Evolutionary conservation across 2,113 vertebrate genomes (phyloP), one percentile per base, ranked within the genome.

Genomic region (Pomatostomus ruficeps): DNA sequence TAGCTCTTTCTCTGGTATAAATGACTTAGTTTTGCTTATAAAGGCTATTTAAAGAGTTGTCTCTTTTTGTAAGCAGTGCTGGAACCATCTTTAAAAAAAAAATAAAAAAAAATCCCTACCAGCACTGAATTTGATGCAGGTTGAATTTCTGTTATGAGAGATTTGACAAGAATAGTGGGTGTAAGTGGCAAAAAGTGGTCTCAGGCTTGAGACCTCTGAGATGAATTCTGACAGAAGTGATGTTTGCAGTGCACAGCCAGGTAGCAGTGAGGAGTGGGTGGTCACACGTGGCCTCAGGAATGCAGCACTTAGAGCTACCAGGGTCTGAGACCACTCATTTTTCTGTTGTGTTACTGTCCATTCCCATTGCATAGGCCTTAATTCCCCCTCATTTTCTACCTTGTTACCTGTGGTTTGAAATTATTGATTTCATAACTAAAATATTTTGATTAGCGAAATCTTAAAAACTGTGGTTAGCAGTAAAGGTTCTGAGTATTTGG

Each of bases 21-120:
- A 80, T 84, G 49, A 49, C n/a, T 91, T 63, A 62, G 43, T 74
- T 95, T 68, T 96, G 33, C 81, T 95, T 93, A 43, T 91, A 75
- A 89, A 88, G 57, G 48, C 9, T 36, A 6, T 65, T 88, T 67
- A 77, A 33, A 48, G 16, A 59, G 10, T 67, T 49, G 25, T 12
- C 8, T 78, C 10, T 33, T 45, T 58, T 45, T 71, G 9, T 71
- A 40, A 54, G 19, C 8, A 31, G 16, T 55, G 8, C 19, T 59
- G 48, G 51, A 59, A 35, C 19, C 23, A 33, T 57, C 22, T 57
- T 80, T 21, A 45, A 84, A 33, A 36, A 75, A 67, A 88, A 22
- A 21, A n/a, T n/a, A 20, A 48, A 36, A 31, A 24, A 19, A 25
- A 25, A 4, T 3, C 3, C 13, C 77, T 66, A 14, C 19, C 13